A percentile compares a stretch with the other conserved stretches of the same genome.
phyloP scores from a whole-genome alignment of 2,113 vertebrate genomes.

The Aspidoscelis tigris region DNA sequence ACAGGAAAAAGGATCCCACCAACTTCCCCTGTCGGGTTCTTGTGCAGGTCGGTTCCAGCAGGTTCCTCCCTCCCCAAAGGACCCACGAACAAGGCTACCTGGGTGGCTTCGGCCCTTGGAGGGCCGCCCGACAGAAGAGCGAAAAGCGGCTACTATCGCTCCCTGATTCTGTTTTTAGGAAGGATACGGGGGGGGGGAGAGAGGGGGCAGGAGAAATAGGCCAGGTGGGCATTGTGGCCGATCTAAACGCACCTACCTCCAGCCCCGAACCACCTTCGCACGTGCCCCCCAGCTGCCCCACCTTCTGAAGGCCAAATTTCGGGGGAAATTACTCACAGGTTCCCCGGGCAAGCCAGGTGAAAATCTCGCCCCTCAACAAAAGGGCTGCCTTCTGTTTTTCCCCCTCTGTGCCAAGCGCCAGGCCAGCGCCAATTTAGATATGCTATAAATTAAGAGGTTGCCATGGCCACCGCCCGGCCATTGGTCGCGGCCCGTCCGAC shows the following conservation, averaged over 20 bases:
- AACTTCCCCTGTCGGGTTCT: too few species aligned
- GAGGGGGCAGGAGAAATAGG: too few species aligned
- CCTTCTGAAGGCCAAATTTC: neutral
- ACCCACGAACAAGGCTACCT: too few species aligned
- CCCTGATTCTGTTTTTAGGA: neutral
- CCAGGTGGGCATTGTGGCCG: neutral
- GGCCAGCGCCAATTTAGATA: slow-evolving; percentile 86
- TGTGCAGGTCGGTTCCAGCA: too few species aligned
- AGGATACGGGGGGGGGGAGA: neutral
- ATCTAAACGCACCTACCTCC: neutral
- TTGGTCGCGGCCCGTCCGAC: slow-evolving; percentile 82
- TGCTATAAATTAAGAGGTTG: slow-evolving; percentile 92
- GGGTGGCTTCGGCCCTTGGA: too few species aligned
- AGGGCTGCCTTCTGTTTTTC: slow-evolving; percentile 79
- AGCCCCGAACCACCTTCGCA: neutral
- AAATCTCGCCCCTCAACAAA: slow-evolving; percentile 77
- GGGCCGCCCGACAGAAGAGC: too few species aligned
- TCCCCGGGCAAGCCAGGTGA: slow-evolving; percentile 68
- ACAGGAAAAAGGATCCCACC: too few species aligned
- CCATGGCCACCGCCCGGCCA: slow-evolving; percentile 84
- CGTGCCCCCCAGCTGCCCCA: neutral
- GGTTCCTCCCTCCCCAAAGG: too few species aligned
- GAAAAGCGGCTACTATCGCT: neutral
- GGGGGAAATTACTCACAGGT: slow-evolving; percentile 22
- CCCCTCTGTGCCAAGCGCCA: slow-evolving; percentile 77